phyloP scores from a whole-genome alignment of 1,140 invertebrate species.

The Drosophila trapezifrons region DNA sequence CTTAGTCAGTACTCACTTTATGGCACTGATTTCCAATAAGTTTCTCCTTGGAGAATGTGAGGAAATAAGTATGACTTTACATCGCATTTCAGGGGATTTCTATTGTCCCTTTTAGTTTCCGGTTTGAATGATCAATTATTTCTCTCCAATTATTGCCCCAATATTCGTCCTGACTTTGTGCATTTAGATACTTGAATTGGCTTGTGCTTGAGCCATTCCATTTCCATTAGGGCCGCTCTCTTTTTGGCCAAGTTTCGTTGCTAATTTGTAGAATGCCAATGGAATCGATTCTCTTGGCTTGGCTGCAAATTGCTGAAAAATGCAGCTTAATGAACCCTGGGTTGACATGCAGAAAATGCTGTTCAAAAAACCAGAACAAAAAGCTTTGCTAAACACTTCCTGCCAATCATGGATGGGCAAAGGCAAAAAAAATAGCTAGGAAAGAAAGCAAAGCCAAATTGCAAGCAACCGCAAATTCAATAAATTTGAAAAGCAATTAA shows the following conservation, averaged over 20 bases:
- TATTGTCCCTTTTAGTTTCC: neutral
- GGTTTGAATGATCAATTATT: constrained; percentile 14
- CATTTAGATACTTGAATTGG: constrained; percentile 33
- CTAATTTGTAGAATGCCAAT: constrained; percentile 34
- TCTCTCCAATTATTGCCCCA: constrained; percentile 16
- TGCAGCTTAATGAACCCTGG: constrained; percentile 58
- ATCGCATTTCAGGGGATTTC: neutral
- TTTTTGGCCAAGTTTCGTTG: constrained; percentile 25
- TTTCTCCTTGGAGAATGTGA: neutral
- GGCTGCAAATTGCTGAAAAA: constrained; percentile 49
- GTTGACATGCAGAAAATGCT: constrained; percentile 20
- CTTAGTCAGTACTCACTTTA: neutral
- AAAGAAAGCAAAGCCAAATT: constrained; percentile 48
- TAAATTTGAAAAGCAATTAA: constrained; percentile 83
- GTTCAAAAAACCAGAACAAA: constrained; percentile 1
- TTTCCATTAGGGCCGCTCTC: constrained; percentile 22
- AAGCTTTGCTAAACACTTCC: constrained; percentile 34
- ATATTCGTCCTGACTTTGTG: constrained; percentile 11
- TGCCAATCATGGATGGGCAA: constrained; percentile 48
- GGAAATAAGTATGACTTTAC: neutral
- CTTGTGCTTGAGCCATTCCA: constrained; percentile 14
- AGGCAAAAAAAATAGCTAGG: constrained; percentile 27
- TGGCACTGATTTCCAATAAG: neutral
- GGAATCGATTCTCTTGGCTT: constrained; percentile 23
- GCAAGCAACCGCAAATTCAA: constrained; percentile 73